A percentile compares a stretch with the other conserved stretches of the same genome.
phyloP scores from a whole-genome alignment of 2,113 vertebrate genomes.

The Megaceryle maxima region DNA sequence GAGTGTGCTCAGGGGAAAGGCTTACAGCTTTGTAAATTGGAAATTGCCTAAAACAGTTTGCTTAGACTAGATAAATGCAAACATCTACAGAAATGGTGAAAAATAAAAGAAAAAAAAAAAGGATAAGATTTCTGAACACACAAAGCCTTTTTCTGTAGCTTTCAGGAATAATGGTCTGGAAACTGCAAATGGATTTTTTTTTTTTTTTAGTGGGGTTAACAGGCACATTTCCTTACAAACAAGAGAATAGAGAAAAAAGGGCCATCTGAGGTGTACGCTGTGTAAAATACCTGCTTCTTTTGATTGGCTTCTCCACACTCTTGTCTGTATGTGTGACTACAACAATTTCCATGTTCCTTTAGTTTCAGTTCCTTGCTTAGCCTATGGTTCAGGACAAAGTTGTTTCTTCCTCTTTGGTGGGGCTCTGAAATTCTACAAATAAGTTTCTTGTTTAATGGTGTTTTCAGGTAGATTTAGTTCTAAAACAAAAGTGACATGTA shows the following conservation, averaged over 20 bases:
- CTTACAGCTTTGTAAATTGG: not conserved
- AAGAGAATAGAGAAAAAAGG: not conserved
- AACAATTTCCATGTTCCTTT: not conserved
- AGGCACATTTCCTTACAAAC: not conserved
- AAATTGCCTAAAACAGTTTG: not conserved
- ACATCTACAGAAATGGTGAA: not conserved
- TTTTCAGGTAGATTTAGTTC: not conserved
- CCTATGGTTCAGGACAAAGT: not conserved
- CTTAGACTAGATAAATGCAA: not conserved
- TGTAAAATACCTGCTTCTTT: not conserved
- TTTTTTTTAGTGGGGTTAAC: not conserved
- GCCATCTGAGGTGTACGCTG: not conserved
- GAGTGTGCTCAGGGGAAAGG: not conserved
- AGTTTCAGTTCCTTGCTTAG: not conserved
- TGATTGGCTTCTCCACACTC: not conserved
- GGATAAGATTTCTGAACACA: not conserved
- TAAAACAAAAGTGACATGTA: not conserved
- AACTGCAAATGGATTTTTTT: not conserved
- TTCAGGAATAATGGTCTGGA: not conserved
- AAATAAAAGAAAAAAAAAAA: not conserved
- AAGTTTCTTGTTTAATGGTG: not conserved
- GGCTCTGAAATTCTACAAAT: not conserved
- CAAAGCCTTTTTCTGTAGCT: not conserved
- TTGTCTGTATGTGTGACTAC: accelerated
- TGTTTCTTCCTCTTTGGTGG: not conserved